Evolutionary conservation across 2,113 vertebrate genomes (phyloP), one percentile per base, ranked within the genome.

Genomic region (Psittacus erithacus): DNA sequence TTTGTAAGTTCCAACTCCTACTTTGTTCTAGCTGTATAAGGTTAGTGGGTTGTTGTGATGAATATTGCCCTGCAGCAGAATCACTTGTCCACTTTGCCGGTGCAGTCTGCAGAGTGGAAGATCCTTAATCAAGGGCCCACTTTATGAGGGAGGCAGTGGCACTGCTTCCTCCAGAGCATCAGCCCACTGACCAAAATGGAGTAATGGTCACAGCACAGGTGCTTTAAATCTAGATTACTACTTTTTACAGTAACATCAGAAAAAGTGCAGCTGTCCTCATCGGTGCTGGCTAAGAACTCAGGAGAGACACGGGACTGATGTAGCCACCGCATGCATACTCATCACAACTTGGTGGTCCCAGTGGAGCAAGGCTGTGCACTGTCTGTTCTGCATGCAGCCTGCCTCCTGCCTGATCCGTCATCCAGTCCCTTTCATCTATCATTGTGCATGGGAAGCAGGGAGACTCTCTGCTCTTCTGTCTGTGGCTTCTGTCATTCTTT

Each of bases 401-500:
- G 69, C 57, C 76, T 91, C 53, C 82, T 44, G 88, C 86, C 49
- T 89, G 78, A 39, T 88, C 93, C 59, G 10, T 93, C 92, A 84
- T 65, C 75, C 41, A 6, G 88, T 94, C 89, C 46, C 67, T 95
- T 95, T 96, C 64, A 96, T 93, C 91, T 86, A 3, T 88, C 80
- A 73, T 95, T 95, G 92, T 92, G 91, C 91, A 95, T 92, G 86
- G 57, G 93, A 96, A 93, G 88, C 91, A 93, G 67, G 69, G 86
- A 92, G 88, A 63, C 79, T 88, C 47, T 92, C 75, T 73, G 69
- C 90, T 94, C 29, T 60, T 94, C 74, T 88, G 10, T 88, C 88
- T 94, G 77, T 95, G 91, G 59, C 87, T 97, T 95, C 94, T 92
- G 92, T 92, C 89, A 77, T 80, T 92, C 91, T 92, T 94, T 75